Evolutionary conservation across 2,113 vertebrate genomes (phyloP).

Genomic region (Anoplopoma fimbria): DNA sequence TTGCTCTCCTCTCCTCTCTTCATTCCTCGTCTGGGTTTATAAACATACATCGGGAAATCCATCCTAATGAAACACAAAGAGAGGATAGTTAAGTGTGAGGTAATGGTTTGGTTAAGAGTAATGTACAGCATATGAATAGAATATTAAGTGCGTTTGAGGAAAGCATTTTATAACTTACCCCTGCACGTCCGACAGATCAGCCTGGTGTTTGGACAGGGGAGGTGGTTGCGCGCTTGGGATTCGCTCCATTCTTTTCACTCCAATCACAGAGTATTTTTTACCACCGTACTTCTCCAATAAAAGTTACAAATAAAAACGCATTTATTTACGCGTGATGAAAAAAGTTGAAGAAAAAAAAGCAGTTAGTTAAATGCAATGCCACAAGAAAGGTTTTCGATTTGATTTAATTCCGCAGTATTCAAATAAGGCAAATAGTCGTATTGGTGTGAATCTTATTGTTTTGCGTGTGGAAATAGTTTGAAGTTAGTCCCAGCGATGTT

Average conservation of each 20-base stretch:
- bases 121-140: neutral
- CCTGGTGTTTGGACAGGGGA: conserved; percentile 86
- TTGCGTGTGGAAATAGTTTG: neutral
- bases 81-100: neutral
- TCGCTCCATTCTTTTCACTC: conserved; percentile 87
- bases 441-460: neutral
- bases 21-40: conserved; percentile 91
- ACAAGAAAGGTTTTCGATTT: no score
- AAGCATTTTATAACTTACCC: conserved; percentile 84
- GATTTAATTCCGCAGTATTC: no score
- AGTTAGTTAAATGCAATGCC: conserved; percentile 1
- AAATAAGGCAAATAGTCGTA: neutral
- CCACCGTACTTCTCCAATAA: no score
- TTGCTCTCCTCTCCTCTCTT: conserved; percentile 95
- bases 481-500: conserved; percentile 29
- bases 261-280: conserved; percentile 40
- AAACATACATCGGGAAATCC: conserved; percentile 96
- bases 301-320: conserved; percentile 40
- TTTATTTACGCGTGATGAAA: conserved; percentile 22
- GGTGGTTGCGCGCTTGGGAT: conserved; percentile 91
- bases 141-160: neutral
- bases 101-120: neutral
- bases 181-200: conserved; percentile 87
- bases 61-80: conserved; percentile 83
- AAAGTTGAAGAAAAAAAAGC: neutral